phyloP scores from a whole-genome alignment of 92 coral and sea anemone genomes.

The Actinernus sp. region DNA sequence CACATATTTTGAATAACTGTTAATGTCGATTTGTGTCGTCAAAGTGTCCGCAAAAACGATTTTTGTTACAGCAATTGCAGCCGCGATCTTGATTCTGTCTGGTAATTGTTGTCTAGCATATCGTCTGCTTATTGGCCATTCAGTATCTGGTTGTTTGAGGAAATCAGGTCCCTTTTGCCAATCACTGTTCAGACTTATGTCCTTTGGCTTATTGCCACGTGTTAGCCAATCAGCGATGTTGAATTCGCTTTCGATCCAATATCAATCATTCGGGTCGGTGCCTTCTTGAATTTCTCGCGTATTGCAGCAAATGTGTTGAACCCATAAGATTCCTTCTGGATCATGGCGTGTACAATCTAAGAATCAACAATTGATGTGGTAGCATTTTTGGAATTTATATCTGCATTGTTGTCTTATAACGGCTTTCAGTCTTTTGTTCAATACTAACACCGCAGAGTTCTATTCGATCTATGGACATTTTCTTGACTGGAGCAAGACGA shows the following conservation, averaged over 20 bases:
- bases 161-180: slow-evolving; percentile 68
- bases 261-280: slow-evolving; percentile 55
- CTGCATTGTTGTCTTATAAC: slow-evolving; percentile 47
- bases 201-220: slow-evolving; percentile 54
- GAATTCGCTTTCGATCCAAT: slow-evolving; percentile 63
- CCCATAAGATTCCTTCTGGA: too few relatives aligned
- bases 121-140: slow-evolving; percentile 62
- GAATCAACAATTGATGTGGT: slow-evolving; percentile 64
- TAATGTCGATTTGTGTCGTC: too few relatives aligned
- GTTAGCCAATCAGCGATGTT: slow-evolving; percentile 67
- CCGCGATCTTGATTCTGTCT: too few relatives aligned
- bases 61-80: too few relatives aligned
- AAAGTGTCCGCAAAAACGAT: too few relatives aligned
- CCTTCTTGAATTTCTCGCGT: slow-evolving; percentile 63
- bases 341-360: too few relatives aligned
- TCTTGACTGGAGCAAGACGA: slow-evolving; percentile 41
- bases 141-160: slow-evolving; percentile 37
- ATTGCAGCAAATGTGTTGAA: too few relatives aligned
- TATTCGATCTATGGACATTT: slow-evolving; percentile 44
- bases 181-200: slow-evolving; percentile 30
- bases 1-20: too few relatives aligned
- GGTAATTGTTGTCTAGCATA: too few relatives aligned
- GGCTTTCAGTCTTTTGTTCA: slow-evolving; percentile 37
- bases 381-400: too few relatives aligned
- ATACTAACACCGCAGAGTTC: slow-evolving; percentile 43